Evolutionary conservation across 2,797 vertebrate genomes (phyloP), one percentile per base, ranked within the genome.

Genomic region (Neoniphon sammara): DNA sequence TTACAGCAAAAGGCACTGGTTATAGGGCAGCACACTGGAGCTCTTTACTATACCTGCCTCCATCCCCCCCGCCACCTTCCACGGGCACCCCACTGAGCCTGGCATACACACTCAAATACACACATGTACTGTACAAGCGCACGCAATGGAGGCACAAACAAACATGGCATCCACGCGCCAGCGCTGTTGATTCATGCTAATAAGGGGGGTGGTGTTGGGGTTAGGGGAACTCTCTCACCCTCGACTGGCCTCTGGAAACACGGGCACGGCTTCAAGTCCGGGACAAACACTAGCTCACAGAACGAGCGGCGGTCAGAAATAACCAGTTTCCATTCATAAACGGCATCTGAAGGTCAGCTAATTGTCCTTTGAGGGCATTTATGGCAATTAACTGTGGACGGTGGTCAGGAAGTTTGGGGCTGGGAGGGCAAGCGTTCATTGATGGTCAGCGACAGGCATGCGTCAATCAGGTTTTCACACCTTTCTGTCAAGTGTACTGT

Each of bases 191-290:
- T 84, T 91, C 85, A 90, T 84, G 77, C 70, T 72, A 83, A 85
- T 84, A 21, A 23, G 0, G 56, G 27, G 10, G 47, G 2, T 10
- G 5, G 70, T 31, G 78, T 69, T 72, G 70, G 86, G 81, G 81
- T 80, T 78, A 88, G 81, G 73, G 71, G 67, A 87, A 91, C 80
- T 88, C 84, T 79, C 86, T 90, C 83, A 87, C 89, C 87, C 77
- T 63, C 66, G 77, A 80, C 81, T 75, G 76, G 84, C 80, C 84
- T 83, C 80, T 86, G 3, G 76, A 90, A 91, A 85, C 63, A 52
- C 15, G 77, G 86, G 72, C 77, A 73, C 14, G 4, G 61, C 63
- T 85, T 82, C 67, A 87, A 60, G 63, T 67, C 27, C 49, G 34
- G 47, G 60, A 56, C 64, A 73, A 77, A 87, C 83, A 85, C 60